Conservation (phyloP, 2,888 invertebrate species). For the Helobdella robusta region DNA sequence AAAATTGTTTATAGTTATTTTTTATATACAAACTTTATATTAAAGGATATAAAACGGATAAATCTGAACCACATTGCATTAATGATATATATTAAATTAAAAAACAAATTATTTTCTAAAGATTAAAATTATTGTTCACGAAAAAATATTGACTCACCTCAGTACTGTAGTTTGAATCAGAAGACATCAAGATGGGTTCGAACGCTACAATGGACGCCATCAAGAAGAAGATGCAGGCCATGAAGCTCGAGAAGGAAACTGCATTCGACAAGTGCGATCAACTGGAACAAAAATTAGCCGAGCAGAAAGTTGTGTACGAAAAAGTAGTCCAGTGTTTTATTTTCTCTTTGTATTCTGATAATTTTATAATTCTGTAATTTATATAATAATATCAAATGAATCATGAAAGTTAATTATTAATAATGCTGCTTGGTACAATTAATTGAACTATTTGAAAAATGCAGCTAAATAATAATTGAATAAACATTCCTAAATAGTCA, state of each 20-base stretch:
- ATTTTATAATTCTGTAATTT: neutral
- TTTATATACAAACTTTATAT: too few species aligned
- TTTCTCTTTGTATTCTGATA: neutral
- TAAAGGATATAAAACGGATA: too few species aligned
- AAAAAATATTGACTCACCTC: too few species aligned
- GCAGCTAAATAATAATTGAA: neutral
- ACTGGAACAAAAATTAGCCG: constrained; percentile 86
- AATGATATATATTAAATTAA: too few species aligned
- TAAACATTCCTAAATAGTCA: constrained; percentile 29
- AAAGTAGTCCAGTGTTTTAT: constrained; percentile 49
- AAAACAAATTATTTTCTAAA: too few species aligned
- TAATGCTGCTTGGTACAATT: neutral
- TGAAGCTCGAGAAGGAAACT: constrained; percentile 99
- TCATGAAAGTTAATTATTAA: neutral
- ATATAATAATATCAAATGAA: neutral
- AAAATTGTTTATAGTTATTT: too few species aligned
- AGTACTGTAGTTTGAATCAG: too few species aligned
- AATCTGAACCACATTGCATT: too few species aligned
- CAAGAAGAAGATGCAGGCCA: constrained; percentile 99
- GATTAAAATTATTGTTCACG: too few species aligned
- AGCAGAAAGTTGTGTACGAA: constrained; percentile 58
- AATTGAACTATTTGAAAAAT: neutral
- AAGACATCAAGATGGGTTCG: constrained; percentile 34
- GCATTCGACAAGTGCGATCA: constrained; percentile 88
- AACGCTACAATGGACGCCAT: constrained; percentile 85